These are phyloP conservation scores for Tineola bisselliella DNA, from an alignment of 2,888 invertebrate genomes.

Conservation along the genomic window DNA sequence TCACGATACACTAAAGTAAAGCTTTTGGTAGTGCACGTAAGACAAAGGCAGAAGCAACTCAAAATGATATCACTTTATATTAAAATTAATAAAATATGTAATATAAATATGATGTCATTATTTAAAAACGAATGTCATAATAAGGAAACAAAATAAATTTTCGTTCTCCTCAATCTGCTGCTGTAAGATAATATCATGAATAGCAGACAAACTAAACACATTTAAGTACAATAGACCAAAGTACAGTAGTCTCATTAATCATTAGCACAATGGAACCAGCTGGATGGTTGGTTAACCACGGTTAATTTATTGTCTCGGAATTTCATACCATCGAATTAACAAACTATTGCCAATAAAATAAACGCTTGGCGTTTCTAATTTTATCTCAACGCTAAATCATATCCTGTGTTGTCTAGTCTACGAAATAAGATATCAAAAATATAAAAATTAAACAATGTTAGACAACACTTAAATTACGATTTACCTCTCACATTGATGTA, in stretches of 20 bases:
- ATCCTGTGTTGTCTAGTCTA: neutral
- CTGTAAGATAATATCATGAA: constrained; percentile 9
- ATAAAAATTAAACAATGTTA: neutral
- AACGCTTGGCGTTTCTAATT: constrained; percentile 11
- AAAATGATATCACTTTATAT: too few relatives aligned
- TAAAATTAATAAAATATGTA: neutral
- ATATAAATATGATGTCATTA: neutral
- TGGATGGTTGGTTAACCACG: constrained; percentile 12
- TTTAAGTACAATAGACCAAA: constrained; percentile 13
- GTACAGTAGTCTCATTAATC: constrained; percentile 13
- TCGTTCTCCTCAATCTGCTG: neutral
- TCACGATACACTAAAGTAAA: too few relatives aligned
- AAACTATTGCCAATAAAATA: constrained; percentile 12
- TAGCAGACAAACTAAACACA: constrained; percentile 10
- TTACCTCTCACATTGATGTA: neutral
- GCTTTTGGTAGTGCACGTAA: too few relatives aligned
- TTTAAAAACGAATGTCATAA: neutral
- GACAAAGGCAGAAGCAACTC: too few relatives aligned
- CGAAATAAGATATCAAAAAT: neutral
- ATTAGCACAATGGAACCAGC: constrained; percentile 10
- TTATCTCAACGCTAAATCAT: constrained; percentile 10
- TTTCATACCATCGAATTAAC: constrained; percentile 11
- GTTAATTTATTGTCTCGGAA: constrained; percentile 7
- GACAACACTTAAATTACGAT: neutral
- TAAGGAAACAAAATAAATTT: constrained; percentile 11